Conservation (phyloP, 1,140 invertebrate species). For the Ephestia elutella region DNA sequence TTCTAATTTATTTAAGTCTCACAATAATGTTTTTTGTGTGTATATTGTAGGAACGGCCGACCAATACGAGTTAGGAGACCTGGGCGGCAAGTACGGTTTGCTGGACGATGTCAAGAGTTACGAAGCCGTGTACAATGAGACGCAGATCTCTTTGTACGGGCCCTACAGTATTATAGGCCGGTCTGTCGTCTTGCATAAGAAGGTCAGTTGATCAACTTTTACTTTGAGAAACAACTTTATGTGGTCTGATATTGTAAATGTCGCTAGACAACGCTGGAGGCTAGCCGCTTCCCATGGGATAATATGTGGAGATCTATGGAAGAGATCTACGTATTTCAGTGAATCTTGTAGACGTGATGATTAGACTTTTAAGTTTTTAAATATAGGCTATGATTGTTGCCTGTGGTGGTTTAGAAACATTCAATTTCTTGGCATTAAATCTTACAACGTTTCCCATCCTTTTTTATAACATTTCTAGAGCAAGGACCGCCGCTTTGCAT, state of each 20-base stretch:
- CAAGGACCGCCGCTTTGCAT: slow-evolving; percentile 83
- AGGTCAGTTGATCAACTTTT: slow-evolving; percentile 73
- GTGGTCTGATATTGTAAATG: no score
- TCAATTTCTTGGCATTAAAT: no score
- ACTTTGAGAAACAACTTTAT: no score
- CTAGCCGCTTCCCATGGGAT: no score
- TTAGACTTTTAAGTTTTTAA: no score
- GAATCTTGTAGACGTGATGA: no score
- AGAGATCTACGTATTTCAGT: no score
- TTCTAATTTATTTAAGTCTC: background rate
- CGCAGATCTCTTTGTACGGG: slow-evolving; percentile 89
- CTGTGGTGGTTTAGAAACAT: no score
- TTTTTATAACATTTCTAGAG: slow-evolving; percentile 25
- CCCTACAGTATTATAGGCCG: slow-evolving; percentile 86
- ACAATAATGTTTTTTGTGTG: background rate
- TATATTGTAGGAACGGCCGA: slow-evolving; percentile 80
- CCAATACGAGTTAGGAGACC: slow-evolving; percentile 91
- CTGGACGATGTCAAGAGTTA: slow-evolving; percentile 77
- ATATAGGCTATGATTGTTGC: no score
- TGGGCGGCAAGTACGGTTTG: slow-evolving; percentile 92
- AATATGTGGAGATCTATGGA: no score
- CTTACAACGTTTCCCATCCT: no score
- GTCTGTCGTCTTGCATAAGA: slow-evolving; percentile 90
- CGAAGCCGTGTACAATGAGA: slow-evolving; percentile 83
- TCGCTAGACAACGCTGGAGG: no score